Evolutionary conservation across 2,888 invertebrate genomes (phyloP), one percentile per base, ranked within the genome.

Genomic region (Rhimphoctona megacephalus): DNA sequence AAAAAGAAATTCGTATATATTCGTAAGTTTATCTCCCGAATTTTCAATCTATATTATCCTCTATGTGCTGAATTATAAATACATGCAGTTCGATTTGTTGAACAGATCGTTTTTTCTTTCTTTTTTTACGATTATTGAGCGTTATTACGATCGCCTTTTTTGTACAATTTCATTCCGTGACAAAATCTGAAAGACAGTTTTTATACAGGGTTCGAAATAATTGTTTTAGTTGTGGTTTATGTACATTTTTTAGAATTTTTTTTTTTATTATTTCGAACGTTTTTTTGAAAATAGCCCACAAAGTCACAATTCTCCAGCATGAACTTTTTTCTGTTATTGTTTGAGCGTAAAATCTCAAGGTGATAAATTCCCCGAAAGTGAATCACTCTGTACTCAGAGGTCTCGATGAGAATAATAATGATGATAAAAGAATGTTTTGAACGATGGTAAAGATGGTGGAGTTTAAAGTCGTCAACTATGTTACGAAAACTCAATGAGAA

Each of bases 401-500:
- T 22, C 14, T 22, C 25, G 39, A 43, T 67, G 78, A 85, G 54
- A 85, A 85, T 66, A 72, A 77, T 30, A 49, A 77, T 64, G 54
- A 73, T 64, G 30, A 36, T 52, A 67, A 78, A 43, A 70, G 69
- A 39, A 70, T 79, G 43, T 79, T 69, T 85, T 30, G 36, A 30
- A 30, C 36, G 64, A 43, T 54, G 25, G 36, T n/a, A 74, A 74
- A 61, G 49, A 14, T 19, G 61, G 66, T 54, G 73, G 43, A 39
- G 49, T 25, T 57, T 46, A 22, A 57, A 82, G 82, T 69, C 70
- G 82, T 69, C 67, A 69, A 78, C 70, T 81, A n/a, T 52, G 77
- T 85, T 81, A 69, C 70, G 66, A 22, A 54, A 81, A 77, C 81
- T 52, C 81, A 39, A 73, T 49, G 30, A 46, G 49, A 82, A 85